phyloP scores from a whole-genome alignment of 2,797 vertebrate species.

The Chromis chromis region DNA sequence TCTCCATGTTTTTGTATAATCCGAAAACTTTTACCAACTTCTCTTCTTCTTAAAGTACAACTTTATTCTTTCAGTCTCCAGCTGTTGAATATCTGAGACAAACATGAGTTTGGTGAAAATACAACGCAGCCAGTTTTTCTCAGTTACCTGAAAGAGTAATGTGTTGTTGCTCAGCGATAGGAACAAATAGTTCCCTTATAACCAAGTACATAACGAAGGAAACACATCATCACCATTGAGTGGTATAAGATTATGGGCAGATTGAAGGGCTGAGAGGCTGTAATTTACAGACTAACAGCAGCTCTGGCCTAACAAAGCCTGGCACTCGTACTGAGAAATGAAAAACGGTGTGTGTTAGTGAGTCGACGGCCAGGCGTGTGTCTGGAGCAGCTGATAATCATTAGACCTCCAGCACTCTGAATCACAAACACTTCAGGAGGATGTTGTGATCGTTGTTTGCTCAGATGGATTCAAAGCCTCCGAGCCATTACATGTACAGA shows the following conservation, averaged over 20 bases:
- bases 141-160: not conserved
- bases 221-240: slow-evolving; percentile 34
- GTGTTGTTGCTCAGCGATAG: not conserved
- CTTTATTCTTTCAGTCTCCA: not conserved
- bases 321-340: slow-evolving; percentile 35
- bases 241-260: slow-evolving; percentile 50
- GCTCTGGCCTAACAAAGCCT: slow-evolving; percentile 55
- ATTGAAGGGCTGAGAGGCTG: slow-evolving; percentile 57
- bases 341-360: slow-evolving; percentile 35
- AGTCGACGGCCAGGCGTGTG: slow-evolving; percentile 43
- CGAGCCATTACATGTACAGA: slow-evolving; percentile 35
- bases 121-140: not conserved
- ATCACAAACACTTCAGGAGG: slow-evolving; percentile 63
- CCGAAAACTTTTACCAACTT: no score
- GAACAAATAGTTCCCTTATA: slow-evolving; percentile 34
- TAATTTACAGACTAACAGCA: slow-evolving; percentile 66
- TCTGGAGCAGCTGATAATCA: slow-evolving; percentile 76
- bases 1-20: not conserved
- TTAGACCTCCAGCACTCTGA: slow-evolving; percentile 61
- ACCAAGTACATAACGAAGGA: slow-evolving; percentile 11
- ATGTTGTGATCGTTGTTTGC: slow-evolving; percentile 72
- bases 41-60: not conserved
- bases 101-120: not conserved
- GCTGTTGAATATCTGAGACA: not conserved
- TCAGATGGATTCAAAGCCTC: slow-evolving; percentile 51